Percentiles rank a stretch among this genome's conserved stretches.
phyloP scores from a whole-genome alignment of 2,797 vertebrate genomes.

The Podarcis lilfordi region DNA sequence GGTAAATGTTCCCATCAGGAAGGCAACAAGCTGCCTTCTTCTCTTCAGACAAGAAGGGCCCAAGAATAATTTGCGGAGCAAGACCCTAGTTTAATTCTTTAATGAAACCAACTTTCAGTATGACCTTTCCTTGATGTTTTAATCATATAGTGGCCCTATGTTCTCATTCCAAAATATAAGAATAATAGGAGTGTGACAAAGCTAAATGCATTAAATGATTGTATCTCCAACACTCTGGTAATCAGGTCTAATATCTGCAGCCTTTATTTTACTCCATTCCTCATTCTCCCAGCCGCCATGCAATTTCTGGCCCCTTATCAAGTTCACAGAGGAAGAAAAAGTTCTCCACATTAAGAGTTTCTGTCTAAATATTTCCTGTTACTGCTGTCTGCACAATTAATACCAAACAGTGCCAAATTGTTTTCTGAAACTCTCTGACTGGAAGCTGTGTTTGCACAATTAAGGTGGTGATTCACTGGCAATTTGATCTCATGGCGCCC shows the following conservation, averaged over 20 bases:
- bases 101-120: constrained; percentile 1
- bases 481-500: neutral
- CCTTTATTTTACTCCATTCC: neutral
- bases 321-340: neutral
- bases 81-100: neutral
- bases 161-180: neutral
- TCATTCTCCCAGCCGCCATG: neutral
- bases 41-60: neutral
- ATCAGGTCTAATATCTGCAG: neutral
- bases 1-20: neutral
- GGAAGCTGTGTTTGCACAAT: constrained; percentile 61
- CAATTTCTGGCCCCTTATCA: neutral
- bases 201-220: neutral
- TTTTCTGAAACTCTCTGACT: constrained; percentile 51
- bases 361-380: neutral
- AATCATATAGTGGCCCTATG: neutral
- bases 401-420: constrained; percentile 5
- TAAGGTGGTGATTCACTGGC: constrained; percentile 23
- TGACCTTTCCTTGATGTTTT: neutral
- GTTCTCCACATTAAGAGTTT: neutral
- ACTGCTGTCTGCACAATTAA: constrained; percentile 36
- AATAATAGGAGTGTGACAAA: neutral
- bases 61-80: neutral
- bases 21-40: constrained; percentile 14
- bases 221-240: neutral